Conservation (phyloP, 2,888 invertebrate species). For the Agrotis clavis region DNA sequence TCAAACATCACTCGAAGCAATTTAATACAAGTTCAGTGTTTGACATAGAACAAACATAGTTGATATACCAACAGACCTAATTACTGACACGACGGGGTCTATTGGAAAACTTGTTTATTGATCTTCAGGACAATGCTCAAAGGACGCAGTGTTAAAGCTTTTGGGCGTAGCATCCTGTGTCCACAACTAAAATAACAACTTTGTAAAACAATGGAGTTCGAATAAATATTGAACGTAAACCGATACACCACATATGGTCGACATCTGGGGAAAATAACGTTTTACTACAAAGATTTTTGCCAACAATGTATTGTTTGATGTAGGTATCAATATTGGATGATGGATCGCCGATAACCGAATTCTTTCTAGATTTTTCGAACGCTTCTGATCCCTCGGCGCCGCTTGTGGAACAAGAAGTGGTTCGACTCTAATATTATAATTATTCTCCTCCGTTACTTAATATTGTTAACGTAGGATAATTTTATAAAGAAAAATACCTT, state of each 20-base stretch:
- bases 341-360: constrained; percentile 33
- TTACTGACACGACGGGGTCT: constrained; percentile 17
- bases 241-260: constrained; percentile 57
- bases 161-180: constrained; percentile 26
- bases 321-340: constrained; percentile 53
- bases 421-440: neutral
- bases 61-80: constrained; percentile 36
- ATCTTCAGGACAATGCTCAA: constrained; percentile 30
- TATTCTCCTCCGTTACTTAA: constrained; percentile 21
- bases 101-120: constrained; percentile 42
- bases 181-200: constrained; percentile 39
- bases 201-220: constrained; percentile 46
- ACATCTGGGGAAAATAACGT: constrained; percentile 52
- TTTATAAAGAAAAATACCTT: constrained; percentile 21
- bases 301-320: constrained; percentile 46
- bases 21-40: constrained; percentile 11
- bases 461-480: constrained; percentile 10
- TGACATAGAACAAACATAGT: constrained; percentile 13
- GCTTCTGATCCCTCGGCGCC: constrained; percentile 20
- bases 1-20: constrained; percentile 10
- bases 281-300: constrained; percentile 46
- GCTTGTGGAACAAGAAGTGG: constrained; percentile 8
- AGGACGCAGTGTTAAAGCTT: constrained; percentile 26
- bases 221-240: constrained; percentile 46
- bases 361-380: constrained; percentile 32